Base-by-base conservation (phyloP, 2,797 vertebrate species). In the Rallus crepitans region DNA sequence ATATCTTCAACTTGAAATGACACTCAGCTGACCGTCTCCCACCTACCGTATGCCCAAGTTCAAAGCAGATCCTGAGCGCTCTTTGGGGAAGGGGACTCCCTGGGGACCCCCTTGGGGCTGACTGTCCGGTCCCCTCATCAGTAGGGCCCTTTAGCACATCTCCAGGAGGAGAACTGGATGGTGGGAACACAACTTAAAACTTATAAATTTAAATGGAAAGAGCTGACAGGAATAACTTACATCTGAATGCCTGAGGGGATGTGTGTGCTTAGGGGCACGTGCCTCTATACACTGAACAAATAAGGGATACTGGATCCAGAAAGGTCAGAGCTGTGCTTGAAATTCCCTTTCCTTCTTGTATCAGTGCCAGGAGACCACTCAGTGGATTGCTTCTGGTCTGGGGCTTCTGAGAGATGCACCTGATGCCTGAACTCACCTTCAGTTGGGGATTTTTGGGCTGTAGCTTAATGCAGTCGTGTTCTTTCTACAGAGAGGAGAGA, bases 161-260 rank as follows among this genome's bases (percentile, higher is more conserved):
- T 95, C 15, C 95, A 90, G 83, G 30, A 94, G 83, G 66, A 92
- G 77, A 88, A 68, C 87, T 53, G 88, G 66, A 25, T 86, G 84
- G 35, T 0, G 72, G 73, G 56, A 78, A 68, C 86, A 78, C 72
- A 91, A 14, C 83, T 86, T 66, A 12, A 0, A 59, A 52, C 77
- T 45, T 71, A 53, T 64, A 76, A 61, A 78, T 91, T 87, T 94
- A 81, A 83, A 76, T 82, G 64, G 25, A 59, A 93, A 71, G 76
- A 82, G 47, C 65, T 45, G 71, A 63, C 75, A 87, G 78, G 87
- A 94, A 77, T 84, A 89, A 88, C 91, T 88, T 37, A 81, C 52
- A 53, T 21, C 84, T 91, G 71, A 85, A 81, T 72, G 80, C 76
- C 65, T 53, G 69, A 59, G 87, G 65, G 85, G 79, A 28, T 80